Evolutionary conservation across 2,797 vertebrate genomes (phyloP).

Genomic region (Platyrinchus mystaceus): DNA sequence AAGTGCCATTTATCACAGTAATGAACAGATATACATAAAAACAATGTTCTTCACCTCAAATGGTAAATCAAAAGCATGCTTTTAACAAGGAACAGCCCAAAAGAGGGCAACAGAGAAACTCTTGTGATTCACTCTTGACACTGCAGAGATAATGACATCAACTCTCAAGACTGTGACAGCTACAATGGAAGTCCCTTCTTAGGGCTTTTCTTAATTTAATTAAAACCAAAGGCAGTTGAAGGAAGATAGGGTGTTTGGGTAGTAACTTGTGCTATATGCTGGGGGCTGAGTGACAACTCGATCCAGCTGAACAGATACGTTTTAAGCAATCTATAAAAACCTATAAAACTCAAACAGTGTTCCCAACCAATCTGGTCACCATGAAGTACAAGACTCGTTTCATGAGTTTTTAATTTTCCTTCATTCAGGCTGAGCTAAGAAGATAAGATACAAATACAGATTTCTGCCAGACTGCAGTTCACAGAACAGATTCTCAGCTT

Average conservation of each 20-base stretch:
- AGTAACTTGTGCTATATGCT: background rate
- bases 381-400: background rate
- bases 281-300: background rate
- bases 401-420: conserved; percentile 2
- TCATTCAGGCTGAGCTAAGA: conserved; percentile 9
- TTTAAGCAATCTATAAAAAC: background rate
- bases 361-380: background rate
- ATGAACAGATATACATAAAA: background rate
- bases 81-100: background rate
- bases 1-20: background rate
- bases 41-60: background rate
- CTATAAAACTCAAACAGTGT: background rate
- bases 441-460: conserved; percentile 26
- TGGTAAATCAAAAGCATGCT: background rate
- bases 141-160: background rate
- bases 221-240: background rate
- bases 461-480: conserved; percentile 29
- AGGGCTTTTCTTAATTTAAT: background rate
- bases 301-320: background rate
- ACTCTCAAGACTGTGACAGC: background rate
- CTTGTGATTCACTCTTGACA: background rate
- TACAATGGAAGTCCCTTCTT: background rate
- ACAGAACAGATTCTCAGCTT: conserved; percentile 8
- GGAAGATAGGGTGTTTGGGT: background rate
- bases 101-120: background rate